Base-by-base conservation (phyloP, 2,888 invertebrate species). In the Pristionchus fissidentatus region DNA sequence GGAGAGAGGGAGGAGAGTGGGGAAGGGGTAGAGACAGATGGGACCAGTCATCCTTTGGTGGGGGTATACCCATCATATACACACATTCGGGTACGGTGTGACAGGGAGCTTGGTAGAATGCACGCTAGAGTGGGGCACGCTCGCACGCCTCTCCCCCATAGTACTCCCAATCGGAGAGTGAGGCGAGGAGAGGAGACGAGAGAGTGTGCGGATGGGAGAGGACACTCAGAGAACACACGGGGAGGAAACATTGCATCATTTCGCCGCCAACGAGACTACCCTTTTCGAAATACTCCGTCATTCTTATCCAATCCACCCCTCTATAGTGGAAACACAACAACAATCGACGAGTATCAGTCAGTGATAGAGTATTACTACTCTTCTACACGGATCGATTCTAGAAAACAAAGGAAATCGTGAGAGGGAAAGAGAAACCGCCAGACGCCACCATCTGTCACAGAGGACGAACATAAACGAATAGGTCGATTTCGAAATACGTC, bases 231-330 rank as follows among this genome's bases (percentile, higher is more conserved):
- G 80, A 62, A 46, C 57, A 32, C n/a, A 26, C 79, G 26, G 57
- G 55, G 52, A 26, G 41, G 41, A 26, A 79, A 38, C 35, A 79
- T 79, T 79, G 79, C 79, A 79, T 79, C 80, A 81, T 41, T 41
- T 70, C 70, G n/a, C n/a, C n/a, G n/a, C n/a, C 43, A 70, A 2
- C 41, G 7, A 22, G 41, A 70, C 52, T 4, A 29, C 22, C 79
- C n/a, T 22, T 26, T 46, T 49, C 49, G 49, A 46, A n/a, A 49
- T 49, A 0, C 75, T 49, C 32, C 75, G 41, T 70, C 70, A 70
- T 70, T 41, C 70, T 70, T 70, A 70, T 38, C 38, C 55, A 15
- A 22, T n/a, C n/a, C n/a, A n/a, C n/a, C n/a, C n/a, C n/a, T n/a
- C n/a, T n/a, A n/a, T n/a, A n/a, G n/a, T n/a, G n/a, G n/a, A 22